A percentile compares a stretch with the other conserved stretches of the same genome.
phyloP scores from a whole-genome alignment of 2,888 invertebrate species.

The Mimumesa dahlbomi region DNA sequence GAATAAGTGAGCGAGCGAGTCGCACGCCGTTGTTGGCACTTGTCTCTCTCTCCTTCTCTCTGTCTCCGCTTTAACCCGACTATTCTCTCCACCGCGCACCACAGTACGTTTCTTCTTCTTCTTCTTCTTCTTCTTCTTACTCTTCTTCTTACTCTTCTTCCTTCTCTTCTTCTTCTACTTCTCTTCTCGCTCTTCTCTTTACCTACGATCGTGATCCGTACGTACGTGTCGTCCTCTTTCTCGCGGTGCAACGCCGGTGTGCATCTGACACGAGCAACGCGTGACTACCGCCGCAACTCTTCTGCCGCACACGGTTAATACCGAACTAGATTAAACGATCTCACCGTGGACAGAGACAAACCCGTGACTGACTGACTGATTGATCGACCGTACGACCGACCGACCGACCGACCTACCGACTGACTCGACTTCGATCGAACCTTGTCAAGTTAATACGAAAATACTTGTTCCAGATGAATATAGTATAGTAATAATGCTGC shows the following conservation, averaged over 20 bases:
- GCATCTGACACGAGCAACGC: slow-evolving; percentile 40
- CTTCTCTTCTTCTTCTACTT: slow-evolving; percentile 20
- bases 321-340: no score
- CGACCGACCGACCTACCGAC: slow-evolving; percentile 37
- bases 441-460: no score
- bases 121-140: no score
- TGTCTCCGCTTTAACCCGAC: slow-evolving; percentile 19
- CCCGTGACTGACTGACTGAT: slow-evolving; percentile 2
- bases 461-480: no score
- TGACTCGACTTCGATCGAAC: neutral
- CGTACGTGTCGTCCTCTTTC: slow-evolving; percentile 21
- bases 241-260: slow-evolving; percentile 42
- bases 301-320: no score
- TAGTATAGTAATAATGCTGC: no score
- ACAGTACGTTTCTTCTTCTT: no score
- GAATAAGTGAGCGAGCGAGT: slow-evolving; percentile 11
- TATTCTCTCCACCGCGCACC: no score
- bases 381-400: slow-evolving; percentile 33
- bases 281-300: slow-evolving; percentile 22
- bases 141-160: no score
- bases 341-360: no score
- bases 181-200: slow-evolving; percentile 29
- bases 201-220: slow-evolving; percentile 30
- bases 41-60: slow-evolving; percentile 27
- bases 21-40: slow-evolving; percentile 28